Evolutionary conservation across 2,888 invertebrate species (phyloP), one percentile per base, ranked within the genome.

Genomic region (Brachynemurus nebulosus): DNA sequence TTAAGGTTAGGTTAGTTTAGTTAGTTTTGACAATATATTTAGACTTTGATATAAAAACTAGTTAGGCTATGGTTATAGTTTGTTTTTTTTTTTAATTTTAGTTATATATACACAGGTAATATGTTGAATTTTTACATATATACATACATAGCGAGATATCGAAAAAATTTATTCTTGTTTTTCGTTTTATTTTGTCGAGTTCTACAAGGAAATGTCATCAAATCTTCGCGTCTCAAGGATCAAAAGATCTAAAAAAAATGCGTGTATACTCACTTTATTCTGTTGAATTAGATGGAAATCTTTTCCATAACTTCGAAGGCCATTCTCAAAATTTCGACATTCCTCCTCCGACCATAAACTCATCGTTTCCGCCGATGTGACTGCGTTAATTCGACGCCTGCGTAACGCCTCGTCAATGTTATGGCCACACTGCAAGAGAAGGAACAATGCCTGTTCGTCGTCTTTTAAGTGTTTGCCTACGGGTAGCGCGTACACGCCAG

Each of bases 261-360:
- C 6, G 9, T 7, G 11, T 27, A n/a, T 27, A 16, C 21, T 23
- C 57, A 79, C 93, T 74, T 92, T 93, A 59, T 90, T 82, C 59
- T 89, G 86, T 57, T 91, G 86, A 59, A 97, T 96, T 51, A 84
- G 71, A 61, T 90, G 86, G 63, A 98, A 98, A 66, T 97, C 92
- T 69, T 98, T 98, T 21, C 96, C 96, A 58, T 86, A 91, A 46
- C 80, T 78, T 58, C 91, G 78, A 7, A 98, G 74, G 30, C 96
- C 97, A 57, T 86, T 85, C 70, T 98, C 97, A 67, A 98, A 98
- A 63, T 91, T 90, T 45, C 88, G 76, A 64, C 93, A 93, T 61
- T 98, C 97, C 58, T 95, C 93, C 62, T 96, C 95, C 2, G 93
- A 92, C 95, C 96, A 97, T 2, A 88, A 71, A 55, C 86, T 88